phyloP scores from a whole-genome alignment of 23 tunicate species.

The Halocynthia aurantium region DNA sequence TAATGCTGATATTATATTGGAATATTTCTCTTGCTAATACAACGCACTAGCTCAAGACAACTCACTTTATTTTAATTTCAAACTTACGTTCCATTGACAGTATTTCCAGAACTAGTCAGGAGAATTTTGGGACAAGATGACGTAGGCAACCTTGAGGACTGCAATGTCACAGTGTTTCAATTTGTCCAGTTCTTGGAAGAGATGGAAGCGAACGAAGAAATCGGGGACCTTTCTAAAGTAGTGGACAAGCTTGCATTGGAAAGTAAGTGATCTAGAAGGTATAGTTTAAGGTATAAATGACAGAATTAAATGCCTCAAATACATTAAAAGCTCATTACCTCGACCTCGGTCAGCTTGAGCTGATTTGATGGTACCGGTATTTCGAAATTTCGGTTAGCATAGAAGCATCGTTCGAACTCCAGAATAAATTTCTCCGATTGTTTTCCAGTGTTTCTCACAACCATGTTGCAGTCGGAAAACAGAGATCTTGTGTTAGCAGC shows the following conservation, averaged over 20 bases:
- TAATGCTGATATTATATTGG: too few relatives aligned
- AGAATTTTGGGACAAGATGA: constrained; percentile 51
- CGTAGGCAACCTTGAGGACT: constrained; percentile 18
- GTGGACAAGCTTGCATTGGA: constrained; percentile 81
- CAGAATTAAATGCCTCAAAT: too few relatives aligned
- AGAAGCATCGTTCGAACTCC: too few relatives aligned
- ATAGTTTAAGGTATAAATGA: too few relatives aligned
- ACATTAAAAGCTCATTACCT: too few relatives aligned
- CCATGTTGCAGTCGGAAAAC: constrained; percentile 34
- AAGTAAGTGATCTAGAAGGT: constrained; percentile 37
- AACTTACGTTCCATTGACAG: constrained; percentile 17
- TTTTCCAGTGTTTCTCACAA: constrained; percentile 75
- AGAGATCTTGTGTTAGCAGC: constrained; percentile 54
- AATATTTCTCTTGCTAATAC: neutral
- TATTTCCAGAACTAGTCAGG: constrained; percentile 79
- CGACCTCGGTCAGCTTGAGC: too few relatives aligned
- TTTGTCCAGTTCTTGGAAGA: constrained; percentile 37
- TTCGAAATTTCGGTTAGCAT: too few relatives aligned
- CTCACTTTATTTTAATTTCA: neutral
- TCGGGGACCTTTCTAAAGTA: constrained; percentile 45
- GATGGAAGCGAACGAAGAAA: constrained; percentile 16
- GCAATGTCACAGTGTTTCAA: constrained; percentile 79
- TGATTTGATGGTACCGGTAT: too few relatives aligned
- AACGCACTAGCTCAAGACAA: neutral
- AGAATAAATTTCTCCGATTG: neutral